Evolutionary conservation across 2,888 invertebrate species (phyloP), one percentile per base, ranked within the genome.

Genomic region (Macrosiphum euphorbiae): DNA sequence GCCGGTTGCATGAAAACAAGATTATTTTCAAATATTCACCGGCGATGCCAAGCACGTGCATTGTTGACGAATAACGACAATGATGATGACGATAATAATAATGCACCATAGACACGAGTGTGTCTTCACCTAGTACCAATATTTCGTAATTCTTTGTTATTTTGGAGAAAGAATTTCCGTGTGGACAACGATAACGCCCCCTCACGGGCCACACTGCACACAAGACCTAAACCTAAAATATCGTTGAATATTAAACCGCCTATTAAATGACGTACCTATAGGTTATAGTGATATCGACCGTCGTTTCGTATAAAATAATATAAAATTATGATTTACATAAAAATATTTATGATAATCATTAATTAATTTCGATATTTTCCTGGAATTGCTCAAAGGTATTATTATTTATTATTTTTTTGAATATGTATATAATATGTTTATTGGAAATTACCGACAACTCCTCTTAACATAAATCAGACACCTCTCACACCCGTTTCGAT

Each of bases 301-400:
- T 20, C 11, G 78, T 78, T 78, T 78, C 3, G 35, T 78, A 20
- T 67, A n/a, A 67, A 78, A 35, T 78, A 78, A 78, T 35, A 78
- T 35, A 78, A 41, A 44, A 44, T 28, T 44, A 26, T 85, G 44
- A 85, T 85, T 85, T 44, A 85, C 44, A 78, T 78, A 78, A 78
- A 85, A 44, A 85, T 85, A 44, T 85, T 85, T 85, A 85, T 85
- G 41, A 85, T 85, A 44, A 85, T 44, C 26, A 44, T 85, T 44
- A 85, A 85, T 85, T 44, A 44, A 44, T 85, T 85, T 44, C 13
- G 85, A 85, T 85, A 85, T 44, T 85, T 85, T 85, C 44, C 44
- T 26, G 26, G 26, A 85, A 85, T 85, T 44, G 85, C 85, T 85
- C 44, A 44, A 44, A 85, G 85, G 85, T 85, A 85, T 85, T 44